Percentiles rank a stretch among this genome's conserved stretches.
phyloP scores from a whole-genome alignment of 64 coral and sea anemone species.

The Stichodactyla mertensii region DNA sequence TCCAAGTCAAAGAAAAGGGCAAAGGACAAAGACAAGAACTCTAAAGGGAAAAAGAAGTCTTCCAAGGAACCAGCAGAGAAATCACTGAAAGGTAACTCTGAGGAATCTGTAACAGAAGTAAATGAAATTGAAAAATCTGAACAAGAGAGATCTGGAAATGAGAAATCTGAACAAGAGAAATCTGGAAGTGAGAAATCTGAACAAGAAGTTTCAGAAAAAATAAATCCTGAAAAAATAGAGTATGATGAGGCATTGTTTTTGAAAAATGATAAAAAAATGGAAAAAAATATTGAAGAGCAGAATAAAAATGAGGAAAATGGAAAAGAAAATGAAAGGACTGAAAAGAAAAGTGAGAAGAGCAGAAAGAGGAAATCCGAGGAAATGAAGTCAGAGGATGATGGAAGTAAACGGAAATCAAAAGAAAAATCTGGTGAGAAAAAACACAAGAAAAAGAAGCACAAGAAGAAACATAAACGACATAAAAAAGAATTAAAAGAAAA shows the following conservation, averaged over 20 bases:
- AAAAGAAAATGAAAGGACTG: neutral
- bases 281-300: neutral
- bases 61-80: neutral
- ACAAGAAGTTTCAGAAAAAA: neutral
- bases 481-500: slow-evolving; percentile 45
- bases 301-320: slow-evolving; percentile 8
- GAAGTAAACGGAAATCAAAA: slow-evolving; percentile 15
- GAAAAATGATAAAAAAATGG: neutral
- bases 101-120: neutral
- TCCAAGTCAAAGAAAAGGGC: neutral
- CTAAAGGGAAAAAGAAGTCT: neutral
- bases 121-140: neutral
- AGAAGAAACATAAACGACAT: slow-evolving; percentile 58
- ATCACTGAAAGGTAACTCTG: neutral
- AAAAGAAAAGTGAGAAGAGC: neutral
- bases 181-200: neutral
- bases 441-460: slow-evolving; percentile 61
- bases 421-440: slow-evolving; percentile 57
- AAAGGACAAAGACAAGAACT: neutral
- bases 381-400: neutral
- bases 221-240: neutral
- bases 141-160: neutral
- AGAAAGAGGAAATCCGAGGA: slow-evolving; percentile 10
- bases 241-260: neutral
- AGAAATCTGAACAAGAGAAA: neutral